Evolutionary conservation across 2,113 vertebrate genomes (phyloP), one percentile per base, ranked within the genome.

Genomic region (Opisthocomus hoazin): DNA sequence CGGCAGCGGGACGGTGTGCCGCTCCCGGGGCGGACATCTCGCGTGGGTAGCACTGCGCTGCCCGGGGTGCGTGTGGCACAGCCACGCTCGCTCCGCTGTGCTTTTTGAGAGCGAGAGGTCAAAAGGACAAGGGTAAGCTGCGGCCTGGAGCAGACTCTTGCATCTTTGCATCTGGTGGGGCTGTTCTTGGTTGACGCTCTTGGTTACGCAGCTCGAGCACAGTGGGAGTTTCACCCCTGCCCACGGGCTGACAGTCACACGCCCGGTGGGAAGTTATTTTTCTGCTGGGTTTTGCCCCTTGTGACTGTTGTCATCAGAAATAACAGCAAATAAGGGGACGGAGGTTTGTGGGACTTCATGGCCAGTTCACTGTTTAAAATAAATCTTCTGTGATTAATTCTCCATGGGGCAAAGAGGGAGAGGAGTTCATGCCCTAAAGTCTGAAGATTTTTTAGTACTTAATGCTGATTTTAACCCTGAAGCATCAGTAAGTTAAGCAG

Each of bases 91-190:
- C 26, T 93, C 63, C 65, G 75, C 60, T 85, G 69, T 26, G 29
- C 53, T 36, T 50, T 74, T 65, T 74, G 80, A 87, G 91, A 93
- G 18, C 0, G 4, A 89, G 84, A 94, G 92, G 86, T 92, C 82
- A 94, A 96, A 94, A 96, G 88, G 92, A 46, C 92, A 89, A 43
- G 66, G 58, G 71, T 69, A 79, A 92, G 73, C 84, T 86, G 91
- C 6, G 48, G 70, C 73, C 89, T 94, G 71, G 85, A 89, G 66
- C 75, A 91, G 84, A 37, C 54, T 89, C 37, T 57, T 82, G 66
- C 68, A n/a, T 89, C 70, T 85, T 57, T 82, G 66, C 68, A n/a
- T 89, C 70, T 85, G 91, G 61, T 6, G 1, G 61, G 26, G 69
- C 90, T 87, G 56, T 87, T 94, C 81, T 91, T 87, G 79, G 45